phyloP scores from a whole-genome alignment of 2,113 vertebrate species.

The Scomber colias region DNA sequence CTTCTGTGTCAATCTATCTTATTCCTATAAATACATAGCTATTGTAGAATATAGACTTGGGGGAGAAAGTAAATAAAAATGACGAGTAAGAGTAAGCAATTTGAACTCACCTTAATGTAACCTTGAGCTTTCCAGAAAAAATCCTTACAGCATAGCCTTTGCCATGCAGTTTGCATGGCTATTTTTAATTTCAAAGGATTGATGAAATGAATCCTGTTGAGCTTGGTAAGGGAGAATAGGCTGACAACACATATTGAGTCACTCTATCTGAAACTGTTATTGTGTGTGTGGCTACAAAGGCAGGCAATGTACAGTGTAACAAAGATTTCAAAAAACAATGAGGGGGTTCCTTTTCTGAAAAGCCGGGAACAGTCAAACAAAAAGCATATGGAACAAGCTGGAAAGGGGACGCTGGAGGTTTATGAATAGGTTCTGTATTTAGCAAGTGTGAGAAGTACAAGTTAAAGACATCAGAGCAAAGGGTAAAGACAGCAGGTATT shows the following conservation, averaged over 20 bases:
- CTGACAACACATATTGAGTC: constrained; percentile 75
- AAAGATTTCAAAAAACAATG: constrained; percentile 80
- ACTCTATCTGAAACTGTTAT: constrained; percentile 75
- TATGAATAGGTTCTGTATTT: constrained; percentile 39
- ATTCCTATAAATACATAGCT: not conserved
- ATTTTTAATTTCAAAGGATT: constrained; percentile 55
- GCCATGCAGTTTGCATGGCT: constrained; percentile 59
- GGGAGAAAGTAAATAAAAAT: not conserved
- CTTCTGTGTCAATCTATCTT: not conserved
- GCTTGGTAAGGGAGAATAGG: constrained; percentile 57
- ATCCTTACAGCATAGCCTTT: constrained; percentile 43
- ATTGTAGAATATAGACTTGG: not conserved
- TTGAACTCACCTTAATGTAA: constrained; percentile 67
- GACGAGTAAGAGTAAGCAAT: not conserved
- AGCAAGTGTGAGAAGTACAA: constrained; percentile 19
- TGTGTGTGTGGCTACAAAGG: constrained; percentile 77
- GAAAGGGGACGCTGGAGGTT: constrained; percentile 67
- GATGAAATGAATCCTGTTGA: constrained; percentile 53
- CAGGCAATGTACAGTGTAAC: constrained; percentile 79
- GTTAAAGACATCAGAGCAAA: constrained; percentile 5
- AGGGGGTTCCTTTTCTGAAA: constrained; percentile 74
- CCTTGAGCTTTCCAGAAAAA: constrained; percentile 51
- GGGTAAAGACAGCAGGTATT: not conserved
- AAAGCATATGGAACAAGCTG: constrained; percentile 75
- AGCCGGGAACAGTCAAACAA: constrained; percentile 75